Conservation (phyloP, 2,797 vertebrate genomes). For the Coendou prehensilis region DNA sequence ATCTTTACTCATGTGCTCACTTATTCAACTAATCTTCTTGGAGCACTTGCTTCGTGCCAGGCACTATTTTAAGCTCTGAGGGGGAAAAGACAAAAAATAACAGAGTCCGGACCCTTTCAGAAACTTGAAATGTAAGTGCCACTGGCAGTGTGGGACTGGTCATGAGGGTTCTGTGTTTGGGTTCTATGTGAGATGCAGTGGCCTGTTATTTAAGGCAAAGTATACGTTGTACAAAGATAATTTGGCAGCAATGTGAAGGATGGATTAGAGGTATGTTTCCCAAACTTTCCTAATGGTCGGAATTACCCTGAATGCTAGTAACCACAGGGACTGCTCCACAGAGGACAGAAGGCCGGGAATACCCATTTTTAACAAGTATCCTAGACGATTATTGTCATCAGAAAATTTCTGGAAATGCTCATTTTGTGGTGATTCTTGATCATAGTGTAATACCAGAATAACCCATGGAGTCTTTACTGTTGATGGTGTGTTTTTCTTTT, state of each 20-base stretch:
- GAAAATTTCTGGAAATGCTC: neutral
- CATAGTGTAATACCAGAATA: neutral
- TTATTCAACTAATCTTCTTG: neutral
- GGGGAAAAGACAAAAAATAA: neutral
- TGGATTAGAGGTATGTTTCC: neutral
- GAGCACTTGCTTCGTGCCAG: neutral
- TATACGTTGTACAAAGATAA: conserved; percentile 8
- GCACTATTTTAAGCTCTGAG: neutral
- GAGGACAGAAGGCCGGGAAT: neutral
- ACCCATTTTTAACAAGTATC: neutral
- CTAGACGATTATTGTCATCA: neutral
- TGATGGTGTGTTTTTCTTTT: neutral
- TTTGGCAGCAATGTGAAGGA: neutral
- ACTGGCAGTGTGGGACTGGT: neutral
- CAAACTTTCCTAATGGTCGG: neutral
- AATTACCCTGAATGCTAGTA: neutral
- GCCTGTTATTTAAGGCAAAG: neutral
- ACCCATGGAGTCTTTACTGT: neutral
- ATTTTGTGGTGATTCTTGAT: neutral
- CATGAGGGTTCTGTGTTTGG: neutral
- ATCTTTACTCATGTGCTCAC: neutral
- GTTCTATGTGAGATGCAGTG: neutral
- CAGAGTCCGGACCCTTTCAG: neutral
- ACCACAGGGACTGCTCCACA: neutral
- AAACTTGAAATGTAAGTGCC: neutral